These are phyloP conservation scores for Gambusia affinis DNA, from an alignment of 2,113 vertebrate species.

Conservation along the genomic window DNA sequence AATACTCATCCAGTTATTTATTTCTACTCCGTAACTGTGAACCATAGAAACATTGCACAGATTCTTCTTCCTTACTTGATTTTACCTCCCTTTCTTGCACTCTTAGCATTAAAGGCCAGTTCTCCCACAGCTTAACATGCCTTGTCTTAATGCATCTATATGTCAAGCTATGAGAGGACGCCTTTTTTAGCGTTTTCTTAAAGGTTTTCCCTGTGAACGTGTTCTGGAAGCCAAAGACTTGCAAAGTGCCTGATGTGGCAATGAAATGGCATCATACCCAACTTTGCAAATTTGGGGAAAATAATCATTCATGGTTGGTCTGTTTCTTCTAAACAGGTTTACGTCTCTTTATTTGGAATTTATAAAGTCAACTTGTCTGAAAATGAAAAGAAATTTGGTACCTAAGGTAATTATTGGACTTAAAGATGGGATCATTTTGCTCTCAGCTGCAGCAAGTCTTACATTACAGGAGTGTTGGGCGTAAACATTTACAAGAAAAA, in stretches of 20 bases:
- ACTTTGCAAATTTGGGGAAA: constrained; percentile 2
- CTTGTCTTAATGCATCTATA: constrained; percentile 26
- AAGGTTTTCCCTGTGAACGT: constrained; percentile 54
- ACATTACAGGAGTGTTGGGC: constrained; percentile 13
- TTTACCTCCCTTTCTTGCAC: constrained; percentile 14
- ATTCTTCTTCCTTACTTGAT: not conserved
- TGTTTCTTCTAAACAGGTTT: not conserved
- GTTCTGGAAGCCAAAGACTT: constrained; percentile 75
- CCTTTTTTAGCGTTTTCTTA: constrained; percentile 72
- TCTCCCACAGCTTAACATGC: constrained; percentile 26
- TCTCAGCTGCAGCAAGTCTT: constrained; percentile 20
- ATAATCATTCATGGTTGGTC: not conserved
- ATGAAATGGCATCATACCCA: constrained; percentile 22
- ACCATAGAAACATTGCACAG: constrained; percentile 46
- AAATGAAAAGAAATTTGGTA: constrained; percentile 24
- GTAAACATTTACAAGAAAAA: constrained; percentile 22
- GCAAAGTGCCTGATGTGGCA: constrained; percentile 78
- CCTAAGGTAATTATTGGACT: constrained; percentile 5
- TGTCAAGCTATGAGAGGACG: constrained; percentile 46
- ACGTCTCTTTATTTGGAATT: not conserved
- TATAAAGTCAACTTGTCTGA: constrained; percentile 19
- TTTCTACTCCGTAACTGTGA: constrained; percentile 61
- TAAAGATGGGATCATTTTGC: constrained; percentile 2
- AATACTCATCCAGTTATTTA: constrained; percentile 57
- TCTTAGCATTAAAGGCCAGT: constrained; percentile 23